Evolutionary conservation across 2,797 vertebrate species (phyloP).

Genomic region (Scolopax rusticola): DNA sequence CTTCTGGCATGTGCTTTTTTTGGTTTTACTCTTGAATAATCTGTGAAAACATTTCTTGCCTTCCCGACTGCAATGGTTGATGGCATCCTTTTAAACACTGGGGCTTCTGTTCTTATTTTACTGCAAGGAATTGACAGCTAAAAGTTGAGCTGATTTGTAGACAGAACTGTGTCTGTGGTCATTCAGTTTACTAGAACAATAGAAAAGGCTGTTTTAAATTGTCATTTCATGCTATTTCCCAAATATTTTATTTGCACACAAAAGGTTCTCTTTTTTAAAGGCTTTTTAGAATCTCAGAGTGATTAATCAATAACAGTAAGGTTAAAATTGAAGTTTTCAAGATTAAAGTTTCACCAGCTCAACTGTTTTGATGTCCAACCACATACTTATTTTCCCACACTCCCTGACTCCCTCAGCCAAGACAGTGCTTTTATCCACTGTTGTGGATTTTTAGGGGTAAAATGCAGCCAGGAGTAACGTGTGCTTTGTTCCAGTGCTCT

Average conservation of each 20-base stretch:
- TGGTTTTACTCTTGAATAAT: background rate
- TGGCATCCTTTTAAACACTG: background rate
- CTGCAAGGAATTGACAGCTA: background rate
- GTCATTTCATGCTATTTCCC: background rate
- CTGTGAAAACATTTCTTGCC: background rate
- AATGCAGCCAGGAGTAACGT: background rate
- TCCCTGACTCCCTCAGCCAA: background rate
- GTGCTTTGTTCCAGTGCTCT: background rate
- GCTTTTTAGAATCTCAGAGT: background rate
- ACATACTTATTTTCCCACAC: constrained; percentile 6
- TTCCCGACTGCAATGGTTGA: background rate
- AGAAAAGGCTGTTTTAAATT: background rate
- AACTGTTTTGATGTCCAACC: background rate
- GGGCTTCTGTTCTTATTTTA: background rate
- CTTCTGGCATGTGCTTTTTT: background rate
- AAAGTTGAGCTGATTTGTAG: background rate
- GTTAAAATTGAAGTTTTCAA: constrained; percentile 8
- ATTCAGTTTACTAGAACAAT: background rate
- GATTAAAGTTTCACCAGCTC: constrained; percentile 53
- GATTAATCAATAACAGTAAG: constrained; percentile 41
- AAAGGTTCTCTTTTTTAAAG: background rate
- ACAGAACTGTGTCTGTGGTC: background rate
- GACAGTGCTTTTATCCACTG: background rate
- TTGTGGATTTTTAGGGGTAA: background rate
- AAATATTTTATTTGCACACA: background rate